A percentile compares a stretch with the other conserved stretches of the same genome.
Evolutionary conservation across 2,888 invertebrate genomes (phyloP).

Genomic region (Cataglyphis rosenhaueri): DNA sequence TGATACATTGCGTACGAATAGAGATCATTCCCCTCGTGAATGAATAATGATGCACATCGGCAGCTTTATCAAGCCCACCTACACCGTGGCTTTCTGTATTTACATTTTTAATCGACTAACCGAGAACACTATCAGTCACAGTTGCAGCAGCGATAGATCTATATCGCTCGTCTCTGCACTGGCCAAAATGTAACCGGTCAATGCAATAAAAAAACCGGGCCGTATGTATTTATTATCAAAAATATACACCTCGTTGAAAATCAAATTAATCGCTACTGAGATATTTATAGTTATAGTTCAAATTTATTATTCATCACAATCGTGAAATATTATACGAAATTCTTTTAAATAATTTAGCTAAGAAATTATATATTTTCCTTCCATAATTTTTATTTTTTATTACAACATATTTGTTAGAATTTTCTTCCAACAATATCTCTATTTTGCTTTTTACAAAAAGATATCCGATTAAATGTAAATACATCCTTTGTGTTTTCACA

Average conservation of each 20-base stretch:
- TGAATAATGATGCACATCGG: conserved; percentile 27
- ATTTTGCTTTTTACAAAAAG: neutral
- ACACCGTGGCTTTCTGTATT: conserved; percentile 39
- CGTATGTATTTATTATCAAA: conserved; percentile 8
- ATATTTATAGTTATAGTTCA: neutral
- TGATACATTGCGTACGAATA: neutral
- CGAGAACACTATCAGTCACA: conserved; percentile 6
- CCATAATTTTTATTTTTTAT: neutral
- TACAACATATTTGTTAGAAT: neutral
- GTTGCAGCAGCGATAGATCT: conserved; percentile 28
- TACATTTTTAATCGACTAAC: conserved; percentile 53
- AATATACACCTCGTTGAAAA: neutral
- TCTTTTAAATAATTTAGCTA: neutral
- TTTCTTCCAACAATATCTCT: neutral
- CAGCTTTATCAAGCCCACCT: conserved; percentile 4
- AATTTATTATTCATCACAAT: neutral
- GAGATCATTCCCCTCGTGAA: conserved; percentile 11
- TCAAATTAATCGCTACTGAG: neutral
- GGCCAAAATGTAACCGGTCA: conserved; percentile 10
- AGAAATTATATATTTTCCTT: conserved; percentile 1
- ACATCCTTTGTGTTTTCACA: neutral
- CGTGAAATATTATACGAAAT: neutral
- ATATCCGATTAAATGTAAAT: neutral
- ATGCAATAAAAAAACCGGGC: neutral
- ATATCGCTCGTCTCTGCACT: neutral